Evolutionary conservation across 2,797 vertebrate genomes (phyloP).

Genomic region (Spondyliosoma cantharus): DNA sequence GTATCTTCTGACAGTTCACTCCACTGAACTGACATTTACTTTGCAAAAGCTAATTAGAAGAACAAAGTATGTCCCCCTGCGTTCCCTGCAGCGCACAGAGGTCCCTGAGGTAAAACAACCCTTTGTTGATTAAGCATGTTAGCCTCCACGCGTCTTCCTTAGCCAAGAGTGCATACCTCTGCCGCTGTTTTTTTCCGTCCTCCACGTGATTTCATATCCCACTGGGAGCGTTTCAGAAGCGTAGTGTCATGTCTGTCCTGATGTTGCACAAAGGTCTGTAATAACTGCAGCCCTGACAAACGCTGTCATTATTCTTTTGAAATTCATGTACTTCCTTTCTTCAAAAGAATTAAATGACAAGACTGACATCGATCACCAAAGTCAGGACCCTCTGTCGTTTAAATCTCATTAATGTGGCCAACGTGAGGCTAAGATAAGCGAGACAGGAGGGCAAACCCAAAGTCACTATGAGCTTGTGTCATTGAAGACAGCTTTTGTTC

Average conservation of each 20-base stretch:
- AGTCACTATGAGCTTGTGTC: constrained; percentile 17
- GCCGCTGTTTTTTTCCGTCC: too few relatives aligned
- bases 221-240: too few relatives aligned
- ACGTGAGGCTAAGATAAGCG: not conserved
- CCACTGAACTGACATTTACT: constrained; percentile 10
- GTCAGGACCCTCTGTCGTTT: not conserved
- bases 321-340: too few relatives aligned
- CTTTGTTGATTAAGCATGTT: not conserved
- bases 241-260: too few relatives aligned
- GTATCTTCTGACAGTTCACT: not conserved
- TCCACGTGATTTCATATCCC: too few relatives aligned
- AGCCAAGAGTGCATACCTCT: not conserved
- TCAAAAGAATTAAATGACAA: not conserved
- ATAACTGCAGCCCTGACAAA: too few relatives aligned
- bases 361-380: not conserved
- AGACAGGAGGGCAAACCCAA: not conserved
- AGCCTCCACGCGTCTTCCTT: not conserved
- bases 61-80: constrained; percentile 22
- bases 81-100: not conserved
- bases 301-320: not conserved
- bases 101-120: not conserved
- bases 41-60: constrained; percentile 36
- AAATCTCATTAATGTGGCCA: not conserved
- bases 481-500: constrained; percentile 43
- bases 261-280: too few relatives aligned